phyloP scores from a whole-genome alignment of 2,888 invertebrate genomes.

The Galerucella nymphaeae region DNA sequence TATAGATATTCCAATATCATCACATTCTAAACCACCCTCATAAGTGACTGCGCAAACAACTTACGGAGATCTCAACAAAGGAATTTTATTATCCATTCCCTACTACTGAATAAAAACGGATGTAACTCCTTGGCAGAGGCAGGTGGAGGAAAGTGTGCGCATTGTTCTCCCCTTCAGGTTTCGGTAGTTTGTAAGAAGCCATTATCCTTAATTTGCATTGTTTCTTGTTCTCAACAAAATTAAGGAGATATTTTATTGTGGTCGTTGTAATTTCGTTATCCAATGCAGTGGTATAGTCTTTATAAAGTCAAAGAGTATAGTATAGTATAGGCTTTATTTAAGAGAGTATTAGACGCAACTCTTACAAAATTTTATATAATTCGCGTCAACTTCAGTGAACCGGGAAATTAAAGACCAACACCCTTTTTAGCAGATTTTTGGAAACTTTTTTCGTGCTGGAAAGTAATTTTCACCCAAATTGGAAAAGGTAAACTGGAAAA shows the following conservation, averaged over 20 bases:
- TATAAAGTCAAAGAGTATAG: too few relatives aligned
- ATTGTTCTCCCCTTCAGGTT: neutral
- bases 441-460: too few relatives aligned
- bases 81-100: neutral
- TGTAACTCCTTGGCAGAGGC: constrained; percentile 8
- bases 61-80: constrained; percentile 2
- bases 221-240: neutral
- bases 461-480: too few relatives aligned
- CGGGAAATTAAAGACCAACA: too few relatives aligned
- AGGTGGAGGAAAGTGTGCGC: constrained; percentile 7
- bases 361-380: too few relatives aligned
- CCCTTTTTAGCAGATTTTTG: too few relatives aligned
- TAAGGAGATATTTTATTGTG: neutral
- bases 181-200: neutral
- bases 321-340: too few relatives aligned
- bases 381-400: too few relatives aligned
- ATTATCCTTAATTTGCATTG: constrained; percentile 15
- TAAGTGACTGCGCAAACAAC: constrained; percentile 7
- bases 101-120: neutral
- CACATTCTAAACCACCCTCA: neutral
- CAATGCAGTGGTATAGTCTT: neutral
- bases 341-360: too few relatives aligned
- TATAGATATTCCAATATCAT: neutral
- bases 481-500: too few relatives aligned
- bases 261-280: neutral